These are phyloP conservation scores for Stenichneumon culpator DNA, from an alignment of 2,888 invertebrate species.

Conservation along the genomic window DNA sequence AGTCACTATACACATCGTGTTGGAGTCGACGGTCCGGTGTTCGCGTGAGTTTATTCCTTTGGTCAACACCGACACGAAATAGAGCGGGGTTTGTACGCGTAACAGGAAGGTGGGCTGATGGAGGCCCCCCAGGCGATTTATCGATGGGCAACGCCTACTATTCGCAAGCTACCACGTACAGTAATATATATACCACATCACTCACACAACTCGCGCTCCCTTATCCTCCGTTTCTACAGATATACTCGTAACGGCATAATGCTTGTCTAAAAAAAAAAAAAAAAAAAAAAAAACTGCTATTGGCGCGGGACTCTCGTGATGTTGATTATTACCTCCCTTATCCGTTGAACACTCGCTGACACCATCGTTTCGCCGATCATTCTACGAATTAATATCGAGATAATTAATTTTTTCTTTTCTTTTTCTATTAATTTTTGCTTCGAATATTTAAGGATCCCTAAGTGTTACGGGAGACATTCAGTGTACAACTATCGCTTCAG, in stretches of 20 bases:
- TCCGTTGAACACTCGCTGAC: slow-evolving; percentile 56
- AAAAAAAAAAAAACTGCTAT: slow-evolving; percentile 47
- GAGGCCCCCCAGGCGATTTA: slow-evolving; percentile 58
- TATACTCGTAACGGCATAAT: background rate
- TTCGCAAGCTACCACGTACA: slow-evolving; percentile 48
- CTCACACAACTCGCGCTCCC: slow-evolving; percentile 35
- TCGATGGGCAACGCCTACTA: slow-evolving; percentile 58
- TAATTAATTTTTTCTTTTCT: background rate
- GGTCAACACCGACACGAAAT: slow-evolving; percentile 50
- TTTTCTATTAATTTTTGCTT: background rate
- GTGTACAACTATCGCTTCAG: background rate
- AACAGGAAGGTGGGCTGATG: slow-evolving; percentile 51
- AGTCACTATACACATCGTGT: slow-evolving; percentile 10
- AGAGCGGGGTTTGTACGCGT: slow-evolving; percentile 22
- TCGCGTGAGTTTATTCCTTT: slow-evolving; percentile 65
- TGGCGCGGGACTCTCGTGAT: slow-evolving; percentile 52
- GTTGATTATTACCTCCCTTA: slow-evolving; percentile 42
- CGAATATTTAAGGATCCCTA: background rate
- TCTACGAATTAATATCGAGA: slow-evolving; percentile 34
- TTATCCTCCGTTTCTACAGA: background rate
- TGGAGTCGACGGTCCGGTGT: slow-evolving; percentile 7
- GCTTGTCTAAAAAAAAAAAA: slow-evolving; percentile 32
- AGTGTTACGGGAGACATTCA: background rate
- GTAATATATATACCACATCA: slow-evolving; percentile 11
- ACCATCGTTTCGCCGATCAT: slow-evolving; percentile 44